Conservation (phyloP, 2,888 invertebrate genomes). For the Autographa gamma region DNA sequence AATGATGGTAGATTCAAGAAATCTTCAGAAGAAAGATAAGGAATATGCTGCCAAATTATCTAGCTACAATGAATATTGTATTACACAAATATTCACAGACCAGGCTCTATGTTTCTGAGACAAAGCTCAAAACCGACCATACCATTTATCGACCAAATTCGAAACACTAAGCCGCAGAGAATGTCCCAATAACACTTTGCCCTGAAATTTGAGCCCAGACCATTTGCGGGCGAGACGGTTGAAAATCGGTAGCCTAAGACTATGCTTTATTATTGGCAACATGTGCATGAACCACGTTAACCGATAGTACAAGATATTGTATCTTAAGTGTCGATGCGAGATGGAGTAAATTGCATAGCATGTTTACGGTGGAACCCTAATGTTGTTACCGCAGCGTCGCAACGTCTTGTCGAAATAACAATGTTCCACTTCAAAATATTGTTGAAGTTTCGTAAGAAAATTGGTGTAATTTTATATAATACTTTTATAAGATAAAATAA, state of each 20-base stretch:
- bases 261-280: slow-evolving; percentile 2
- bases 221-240: background rate
- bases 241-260: background rate
- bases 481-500: background rate
- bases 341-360: slow-evolving; percentile 6
- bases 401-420: slow-evolving; percentile 16
- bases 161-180: background rate
- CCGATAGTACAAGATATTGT: background rate
- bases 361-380: slow-evolving; percentile 24
- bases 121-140: background rate
- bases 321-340: background rate
- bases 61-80: no score
- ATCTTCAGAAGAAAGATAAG: no score
- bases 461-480: background rate
- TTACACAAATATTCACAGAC: no score
- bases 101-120: background rate
- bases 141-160: background rate
- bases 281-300: background rate
- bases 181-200: slow-evolving; percentile 2
- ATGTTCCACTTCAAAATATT: slow-evolving; percentile 14
- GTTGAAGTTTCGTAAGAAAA: background rate
- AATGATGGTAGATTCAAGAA: no score
- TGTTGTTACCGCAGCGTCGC: slow-evolving; percentile 23
- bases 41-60: no score
- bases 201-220: slow-evolving; percentile 4